A percentile compares a stretch with the other conserved stretches of the same genome.
Conservation (phyloP, 64 coral and sea anemone species). For the Actinia tenebrosa region DNA sequence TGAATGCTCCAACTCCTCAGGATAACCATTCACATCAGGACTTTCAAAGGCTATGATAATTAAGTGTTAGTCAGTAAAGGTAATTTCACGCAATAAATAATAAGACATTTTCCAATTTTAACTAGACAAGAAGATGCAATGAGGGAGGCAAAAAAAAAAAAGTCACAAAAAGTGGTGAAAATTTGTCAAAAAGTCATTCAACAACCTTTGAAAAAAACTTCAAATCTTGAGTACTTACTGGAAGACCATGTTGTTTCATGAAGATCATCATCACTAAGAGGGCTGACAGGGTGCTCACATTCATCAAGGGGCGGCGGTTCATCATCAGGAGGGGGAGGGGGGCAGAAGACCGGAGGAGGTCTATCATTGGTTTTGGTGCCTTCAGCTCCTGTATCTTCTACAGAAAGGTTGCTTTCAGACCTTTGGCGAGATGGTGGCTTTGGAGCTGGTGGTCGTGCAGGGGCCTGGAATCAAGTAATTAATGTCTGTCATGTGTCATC, state of each 20-base stretch:
- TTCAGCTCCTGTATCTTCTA: neutral
- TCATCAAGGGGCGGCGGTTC: slow-evolving; percentile 49
- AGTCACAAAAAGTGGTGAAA: no score
- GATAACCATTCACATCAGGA: neutral
- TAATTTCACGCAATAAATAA: no score
- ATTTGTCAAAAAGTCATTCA: no score
- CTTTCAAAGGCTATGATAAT: neutral
- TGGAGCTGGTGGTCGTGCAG: slow-evolving; percentile 27
- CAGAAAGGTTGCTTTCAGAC: neutral
- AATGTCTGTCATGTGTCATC: neutral
- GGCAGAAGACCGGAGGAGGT: slow-evolving; percentile 12
- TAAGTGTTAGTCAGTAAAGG: no score
- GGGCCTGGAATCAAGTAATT: neutral
- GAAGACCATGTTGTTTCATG: slow-evolving; percentile 5
- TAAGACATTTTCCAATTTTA: no score
- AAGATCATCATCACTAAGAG: slow-evolving; percentile 33
- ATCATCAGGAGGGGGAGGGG: slow-evolving; percentile 54
- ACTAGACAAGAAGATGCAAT: no score
- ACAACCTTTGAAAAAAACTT: no score
- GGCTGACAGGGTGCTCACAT: slow-evolving; percentile 47
- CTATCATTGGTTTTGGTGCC: neutral
- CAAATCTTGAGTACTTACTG: neutral
- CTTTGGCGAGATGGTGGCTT: neutral
- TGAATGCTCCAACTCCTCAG: neutral
- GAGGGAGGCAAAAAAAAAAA: no score